Conservation (phyloP, 2,888 invertebrate species). For the Tigriopus californicus region DNA sequence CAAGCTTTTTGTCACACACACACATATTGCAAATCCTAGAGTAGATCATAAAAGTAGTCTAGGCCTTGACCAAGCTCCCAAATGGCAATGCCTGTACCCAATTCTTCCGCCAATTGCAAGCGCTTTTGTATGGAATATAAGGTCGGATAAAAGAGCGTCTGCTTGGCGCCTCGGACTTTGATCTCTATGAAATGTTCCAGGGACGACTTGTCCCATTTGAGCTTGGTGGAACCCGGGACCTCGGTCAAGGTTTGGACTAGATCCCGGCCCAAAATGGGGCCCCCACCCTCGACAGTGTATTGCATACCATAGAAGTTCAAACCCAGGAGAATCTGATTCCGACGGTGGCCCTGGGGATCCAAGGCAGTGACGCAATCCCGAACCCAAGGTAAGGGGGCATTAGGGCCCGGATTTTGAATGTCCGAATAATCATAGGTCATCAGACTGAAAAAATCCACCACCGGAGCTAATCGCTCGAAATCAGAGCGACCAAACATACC, state of each 20-base stretch:
- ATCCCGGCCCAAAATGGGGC: slow-evolving; percentile 1
- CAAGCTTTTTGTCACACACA: slow-evolving; percentile 23
- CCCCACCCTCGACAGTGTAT: slow-evolving; percentile 42
- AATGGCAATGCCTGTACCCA: slow-evolving; percentile 67
- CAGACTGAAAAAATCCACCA: slow-evolving; percentile 69
- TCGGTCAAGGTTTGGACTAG: slow-evolving; percentile 1
- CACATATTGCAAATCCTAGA: too few relatives aligned
- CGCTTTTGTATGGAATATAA: slow-evolving; percentile 36
- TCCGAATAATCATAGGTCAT: slow-evolving; percentile 91
- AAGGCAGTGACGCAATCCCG: slow-evolving; percentile 51
- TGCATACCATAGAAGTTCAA: slow-evolving; percentile 86
- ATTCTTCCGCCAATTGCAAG: slow-evolving; percentile 52
- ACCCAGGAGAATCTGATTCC: slow-evolving; percentile 64
- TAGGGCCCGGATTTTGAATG: slow-evolving; percentile 64
- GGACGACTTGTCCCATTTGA: slow-evolving; percentile 53
- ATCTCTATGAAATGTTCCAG: slow-evolving; percentile 70
- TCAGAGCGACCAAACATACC: slow-evolving; percentile 53
- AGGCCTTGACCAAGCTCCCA: slow-evolving; percentile 95
- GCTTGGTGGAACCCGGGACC: slow-evolving; percentile 59
- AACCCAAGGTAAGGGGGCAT: slow-evolving; percentile 71
- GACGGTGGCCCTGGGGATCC: slow-evolving; percentile 42
- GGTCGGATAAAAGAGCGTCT: slow-evolving; percentile 18
- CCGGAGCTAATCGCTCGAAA: slow-evolving; percentile 52
- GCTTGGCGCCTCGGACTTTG: slow-evolving; percentile 38
- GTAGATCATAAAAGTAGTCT: slow-evolving; percentile 78